phyloP scores from a whole-genome alignment of 2,113 vertebrate genomes.

The Columba janthina region DNA sequence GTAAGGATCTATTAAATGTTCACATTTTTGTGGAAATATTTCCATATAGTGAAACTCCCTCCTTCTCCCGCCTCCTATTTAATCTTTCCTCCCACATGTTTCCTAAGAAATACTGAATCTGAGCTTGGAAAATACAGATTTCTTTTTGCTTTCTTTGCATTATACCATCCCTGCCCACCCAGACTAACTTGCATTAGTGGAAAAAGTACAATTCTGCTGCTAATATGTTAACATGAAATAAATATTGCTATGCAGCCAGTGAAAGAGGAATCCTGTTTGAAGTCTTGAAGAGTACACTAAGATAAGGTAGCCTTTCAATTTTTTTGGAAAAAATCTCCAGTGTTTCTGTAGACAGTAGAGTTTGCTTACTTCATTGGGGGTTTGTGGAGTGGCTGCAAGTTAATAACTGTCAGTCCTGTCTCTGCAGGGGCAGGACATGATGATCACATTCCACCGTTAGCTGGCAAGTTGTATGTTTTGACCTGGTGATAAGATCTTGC shows the following conservation, averaged over 20 bases:
- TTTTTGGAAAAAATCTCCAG: neutral
- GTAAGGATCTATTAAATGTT: neutral
- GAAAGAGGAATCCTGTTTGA: neutral
- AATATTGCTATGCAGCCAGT: neutral
- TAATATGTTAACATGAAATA: neutral
- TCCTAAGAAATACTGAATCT: neutral
- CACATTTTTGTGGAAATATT: slow-evolving; percentile 18
- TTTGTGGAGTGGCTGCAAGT: neutral
- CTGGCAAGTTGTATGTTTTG: neutral
- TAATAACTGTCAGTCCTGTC: neutral
- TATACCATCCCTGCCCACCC: neutral
- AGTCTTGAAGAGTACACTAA: neutral
- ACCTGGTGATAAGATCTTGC: neutral
- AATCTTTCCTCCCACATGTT: neutral
- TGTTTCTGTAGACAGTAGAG: neutral
- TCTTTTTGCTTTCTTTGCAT: neutral
- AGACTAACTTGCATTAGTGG: neutral
- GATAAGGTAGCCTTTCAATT: neutral
- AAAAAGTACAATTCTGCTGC: neutral
- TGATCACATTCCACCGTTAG: no score
- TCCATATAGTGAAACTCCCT: neutral
- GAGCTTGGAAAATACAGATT: neutral
- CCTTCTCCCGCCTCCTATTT: slow-evolving; percentile 4
- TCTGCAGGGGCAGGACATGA: neutral
- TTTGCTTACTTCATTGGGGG: neutral